phyloP scores from a whole-genome alignment of 2,888 invertebrate genomes.

The Agrenia bidenticulata region DNA sequence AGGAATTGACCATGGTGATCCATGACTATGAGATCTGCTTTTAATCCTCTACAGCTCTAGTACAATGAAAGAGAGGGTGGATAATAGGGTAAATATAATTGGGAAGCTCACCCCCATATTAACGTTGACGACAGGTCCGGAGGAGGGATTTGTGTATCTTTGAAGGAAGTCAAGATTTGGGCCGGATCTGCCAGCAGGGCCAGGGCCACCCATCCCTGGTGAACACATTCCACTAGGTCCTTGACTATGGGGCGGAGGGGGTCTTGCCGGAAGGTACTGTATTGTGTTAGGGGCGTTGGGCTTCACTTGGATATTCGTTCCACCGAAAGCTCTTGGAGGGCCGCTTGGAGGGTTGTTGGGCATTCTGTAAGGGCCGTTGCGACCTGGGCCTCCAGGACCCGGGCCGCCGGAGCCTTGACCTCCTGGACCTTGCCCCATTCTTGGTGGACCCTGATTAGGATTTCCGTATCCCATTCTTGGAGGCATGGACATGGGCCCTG shows the following conservation, averaged over 20 bases:
- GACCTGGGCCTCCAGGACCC: constrained; percentile 64
- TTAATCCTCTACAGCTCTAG: no score
- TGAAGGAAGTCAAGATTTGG: constrained; percentile 88
- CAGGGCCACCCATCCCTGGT: constrained; percentile 58
- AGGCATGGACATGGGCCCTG: constrained; percentile 36
- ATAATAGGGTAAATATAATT: no score
- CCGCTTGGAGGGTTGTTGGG: constrained; percentile 60
- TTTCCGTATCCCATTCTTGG: constrained; percentile 37
- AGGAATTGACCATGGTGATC: no score
- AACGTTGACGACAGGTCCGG: constrained; percentile 50
- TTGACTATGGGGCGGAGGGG: constrained; percentile 64
- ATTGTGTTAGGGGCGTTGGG: constrained; percentile 97
- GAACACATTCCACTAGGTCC: constrained; percentile 46
- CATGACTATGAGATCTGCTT: no score
- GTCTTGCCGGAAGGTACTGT: constrained; percentile 93
- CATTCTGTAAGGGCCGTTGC: constrained; percentile 58
- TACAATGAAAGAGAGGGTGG: no score
- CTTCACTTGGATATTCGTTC: constrained; percentile 87
- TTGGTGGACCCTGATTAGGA: constrained; percentile 37
- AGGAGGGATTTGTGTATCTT: constrained; percentile 79
- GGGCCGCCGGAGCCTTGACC: constrained; percentile 47
- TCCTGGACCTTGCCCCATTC: constrained; percentile 46
- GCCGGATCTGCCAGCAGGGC: constrained; percentile 71
- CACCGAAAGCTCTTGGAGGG: constrained; percentile 65
- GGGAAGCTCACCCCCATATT: constrained; percentile 53